Percentiles rank a stretch among this genome's conserved stretches.
phyloP scores from a whole-genome alignment of 2,888 invertebrate species.

The Eurytoma californica region DNA sequence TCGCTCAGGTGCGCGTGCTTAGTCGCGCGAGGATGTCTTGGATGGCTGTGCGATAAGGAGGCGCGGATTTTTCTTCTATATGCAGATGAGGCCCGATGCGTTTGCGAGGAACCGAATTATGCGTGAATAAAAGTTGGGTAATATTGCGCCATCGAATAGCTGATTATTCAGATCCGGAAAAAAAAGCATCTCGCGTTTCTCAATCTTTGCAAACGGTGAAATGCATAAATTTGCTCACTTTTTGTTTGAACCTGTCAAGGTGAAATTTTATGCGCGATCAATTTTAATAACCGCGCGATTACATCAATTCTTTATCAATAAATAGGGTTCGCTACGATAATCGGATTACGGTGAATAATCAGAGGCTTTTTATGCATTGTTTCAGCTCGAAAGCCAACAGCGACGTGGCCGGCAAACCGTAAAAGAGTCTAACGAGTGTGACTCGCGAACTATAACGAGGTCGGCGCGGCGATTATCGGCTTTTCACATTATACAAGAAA shows the following conservation, averaged over 20 bases:
- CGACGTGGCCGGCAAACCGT: too few relatives aligned
- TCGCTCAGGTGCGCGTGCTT: not conserved
- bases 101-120: not conserved
- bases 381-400: not conserved
- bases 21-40: conserved; percentile 9
- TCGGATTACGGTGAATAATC: conserved; percentile 4
- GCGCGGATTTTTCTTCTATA: conserved; percentile 14
- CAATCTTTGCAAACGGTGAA: too few relatives aligned
- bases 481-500: conserved; percentile 61
- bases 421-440: conserved; percentile 57
- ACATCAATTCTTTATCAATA: not conserved
- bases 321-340: not conserved
- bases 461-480: conserved; percentile 58
- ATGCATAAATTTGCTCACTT: too few relatives aligned
- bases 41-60: conserved; percentile 10
- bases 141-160: too few relatives aligned
- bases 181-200: too few relatives aligned
- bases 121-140: too few relatives aligned
- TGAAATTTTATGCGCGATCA: too few relatives aligned
- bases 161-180: too few relatives aligned
- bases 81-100: conserved; percentile 28
- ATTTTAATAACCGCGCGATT: not conserved
- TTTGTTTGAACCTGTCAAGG: too few relatives aligned
- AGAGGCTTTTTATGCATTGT: conserved; percentile 17
- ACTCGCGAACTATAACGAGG: conserved; percentile 60